Conservation (phyloP, 2,113 vertebrate genomes). For the Tringa solitaria region DNA sequence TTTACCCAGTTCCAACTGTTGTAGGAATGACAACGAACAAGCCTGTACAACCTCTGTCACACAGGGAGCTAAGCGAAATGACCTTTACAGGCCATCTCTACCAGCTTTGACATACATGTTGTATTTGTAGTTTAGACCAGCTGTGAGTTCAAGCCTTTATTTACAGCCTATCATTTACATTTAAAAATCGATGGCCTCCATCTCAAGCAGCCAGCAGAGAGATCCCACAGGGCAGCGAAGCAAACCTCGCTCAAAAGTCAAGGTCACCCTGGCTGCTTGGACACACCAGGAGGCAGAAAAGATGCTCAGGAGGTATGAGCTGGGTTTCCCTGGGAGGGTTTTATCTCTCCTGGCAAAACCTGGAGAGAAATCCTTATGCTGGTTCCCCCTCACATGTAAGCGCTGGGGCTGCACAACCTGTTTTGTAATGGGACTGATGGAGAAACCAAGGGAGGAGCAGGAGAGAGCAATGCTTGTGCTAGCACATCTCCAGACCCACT, state of each 20-base stretch:
- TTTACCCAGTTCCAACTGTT: neutral
- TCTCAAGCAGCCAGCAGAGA: neutral
- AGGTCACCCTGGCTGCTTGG: neutral
- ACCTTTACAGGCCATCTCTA: neutral
- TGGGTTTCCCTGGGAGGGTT: neutral
- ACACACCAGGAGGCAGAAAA: neutral
- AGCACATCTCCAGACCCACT: neutral
- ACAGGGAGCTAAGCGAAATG: neutral
- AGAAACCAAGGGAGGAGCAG: neutral
- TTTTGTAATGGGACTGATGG: neutral
- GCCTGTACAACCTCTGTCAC: neutral
- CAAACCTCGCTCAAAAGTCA: neutral
- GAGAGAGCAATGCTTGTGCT: neutral
- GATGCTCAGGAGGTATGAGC: neutral
- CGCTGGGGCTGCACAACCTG: accelerated
- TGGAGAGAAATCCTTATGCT: neutral
- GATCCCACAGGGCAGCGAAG: neutral
- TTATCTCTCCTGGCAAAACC: neutral
- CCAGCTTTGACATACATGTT: neutral
- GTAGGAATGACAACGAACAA: neutral
- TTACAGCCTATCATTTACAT: neutral
- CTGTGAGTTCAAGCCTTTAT: neutral
- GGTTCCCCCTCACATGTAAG: neutral
- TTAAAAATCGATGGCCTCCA: neutral
- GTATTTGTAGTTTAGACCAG: neutral